Conservation (phyloP, 2,113 vertebrate species). For the Arenaria interpres region DNA sequence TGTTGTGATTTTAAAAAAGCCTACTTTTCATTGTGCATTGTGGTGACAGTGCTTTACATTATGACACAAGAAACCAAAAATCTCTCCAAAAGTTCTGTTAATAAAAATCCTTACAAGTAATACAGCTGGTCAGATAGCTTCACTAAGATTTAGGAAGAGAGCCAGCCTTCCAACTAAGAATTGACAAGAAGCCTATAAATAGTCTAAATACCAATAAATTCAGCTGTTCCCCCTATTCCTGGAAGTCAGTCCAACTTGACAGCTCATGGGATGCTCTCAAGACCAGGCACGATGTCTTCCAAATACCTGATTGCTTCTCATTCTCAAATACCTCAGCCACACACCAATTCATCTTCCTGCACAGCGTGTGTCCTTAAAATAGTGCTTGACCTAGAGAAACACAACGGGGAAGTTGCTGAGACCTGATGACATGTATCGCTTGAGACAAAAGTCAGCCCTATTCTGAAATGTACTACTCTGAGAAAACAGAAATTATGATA, state of each 20-base stretch:
- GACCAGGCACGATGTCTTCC: neutral
- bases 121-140: neutral
- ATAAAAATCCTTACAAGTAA: neutral
- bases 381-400: neutral
- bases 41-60: neutral
- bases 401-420: accelerated
- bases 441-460: neutral
- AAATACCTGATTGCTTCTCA: neutral
- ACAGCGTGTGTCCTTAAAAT: neutral
- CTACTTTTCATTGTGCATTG: neutral
- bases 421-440: neutral
- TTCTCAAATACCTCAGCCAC: neutral
- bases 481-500: neutral
- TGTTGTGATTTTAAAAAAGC: neutral
- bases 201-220: neutral
- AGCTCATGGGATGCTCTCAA: neutral
- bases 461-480: neutral
- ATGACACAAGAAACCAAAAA: neutral
- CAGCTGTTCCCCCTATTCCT: neutral
- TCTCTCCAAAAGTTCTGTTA: neutral
- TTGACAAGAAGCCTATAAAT: neutral
- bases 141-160: neutral
- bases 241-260: neutral
- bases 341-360: neutral
- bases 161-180: neutral